phyloP scores from a whole-genome alignment of 2,888 invertebrate genomes.

The Merodon equestris region DNA sequence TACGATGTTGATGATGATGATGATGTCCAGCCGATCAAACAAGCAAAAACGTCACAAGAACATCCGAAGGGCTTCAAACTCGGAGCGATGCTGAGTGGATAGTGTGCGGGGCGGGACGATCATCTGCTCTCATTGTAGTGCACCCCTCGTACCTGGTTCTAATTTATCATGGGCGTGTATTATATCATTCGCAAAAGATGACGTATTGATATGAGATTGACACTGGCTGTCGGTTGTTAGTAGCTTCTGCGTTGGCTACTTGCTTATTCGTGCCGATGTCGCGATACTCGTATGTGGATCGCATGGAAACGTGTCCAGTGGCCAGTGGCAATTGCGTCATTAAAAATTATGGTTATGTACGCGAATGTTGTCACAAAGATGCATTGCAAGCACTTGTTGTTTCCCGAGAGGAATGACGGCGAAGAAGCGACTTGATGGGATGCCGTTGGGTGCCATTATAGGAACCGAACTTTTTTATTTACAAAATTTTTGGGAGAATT shows the following conservation, averaged over 20 bases:
- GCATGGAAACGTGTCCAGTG: background rate
- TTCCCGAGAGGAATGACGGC: constrained; percentile 26
- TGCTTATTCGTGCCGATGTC: background rate
- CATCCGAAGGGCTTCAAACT: constrained; percentile 10
- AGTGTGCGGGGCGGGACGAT: no score
- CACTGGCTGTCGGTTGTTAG: constrained; percentile 48
- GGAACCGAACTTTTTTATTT: constrained; percentile 23
- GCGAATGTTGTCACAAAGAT: constrained; percentile 61
- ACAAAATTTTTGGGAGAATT: constrained; percentile 10
- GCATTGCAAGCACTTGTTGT: constrained; percentile 28
- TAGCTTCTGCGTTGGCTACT: constrained; percentile 24
- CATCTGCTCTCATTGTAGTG: no score
- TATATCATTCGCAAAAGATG: constrained; percentile 60
- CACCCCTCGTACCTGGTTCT: constrained; percentile 21
- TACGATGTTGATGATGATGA: constrained; percentile 29
- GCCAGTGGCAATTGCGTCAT: constrained; percentile 60
- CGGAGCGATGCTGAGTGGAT: no score
- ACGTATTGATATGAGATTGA: constrained; percentile 67
- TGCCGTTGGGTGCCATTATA: constrained; percentile 57
- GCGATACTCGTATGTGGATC: background rate
- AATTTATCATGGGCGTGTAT: constrained; percentile 67
- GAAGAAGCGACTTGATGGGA: constrained; percentile 36
- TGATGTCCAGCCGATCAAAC: constrained; percentile 44
- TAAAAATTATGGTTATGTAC: constrained; percentile 65
- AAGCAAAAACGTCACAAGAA: constrained; percentile 20